Percentiles rank a stretch among this genome's conserved stretches.
Evolutionary conservation across 1,140 invertebrate species (phyloP).

Genomic region (Thalassaphorura encarpata): DNA sequence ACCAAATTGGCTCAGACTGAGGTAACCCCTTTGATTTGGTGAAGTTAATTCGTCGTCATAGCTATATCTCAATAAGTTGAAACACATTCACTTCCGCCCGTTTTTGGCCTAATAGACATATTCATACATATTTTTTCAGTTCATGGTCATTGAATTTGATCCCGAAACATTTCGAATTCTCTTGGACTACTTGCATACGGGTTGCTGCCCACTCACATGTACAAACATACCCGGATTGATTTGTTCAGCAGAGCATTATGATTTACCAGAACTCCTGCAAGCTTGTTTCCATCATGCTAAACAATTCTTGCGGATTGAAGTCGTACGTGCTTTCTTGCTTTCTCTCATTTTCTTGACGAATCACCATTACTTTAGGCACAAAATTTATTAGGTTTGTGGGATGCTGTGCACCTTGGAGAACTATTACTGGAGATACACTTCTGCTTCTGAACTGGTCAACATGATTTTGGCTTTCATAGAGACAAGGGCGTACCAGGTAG

Average conservation of each 20-base stretch:
- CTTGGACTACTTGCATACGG: constrained; percentile 83
- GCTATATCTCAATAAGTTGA: background rate
- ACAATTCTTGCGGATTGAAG: constrained; percentile 80
- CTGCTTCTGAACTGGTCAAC: constrained; percentile 82
- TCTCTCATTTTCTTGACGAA: background rate
- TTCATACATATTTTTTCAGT: constrained; percentile 47
- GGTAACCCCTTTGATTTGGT: constrained; percentile 41
- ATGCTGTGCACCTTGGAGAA: constrained; percentile 88
- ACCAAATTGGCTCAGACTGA: constrained; percentile 84
- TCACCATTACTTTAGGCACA: background rate
- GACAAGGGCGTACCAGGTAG: constrained; percentile 54
- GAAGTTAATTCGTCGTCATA: background rate
- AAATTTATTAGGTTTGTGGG: constrained; percentile 66
- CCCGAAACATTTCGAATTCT: constrained; percentile 82
- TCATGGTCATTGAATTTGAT: constrained; percentile 90
- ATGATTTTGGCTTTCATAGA: constrained; percentile 88
- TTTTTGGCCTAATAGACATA: constrained; percentile 2
- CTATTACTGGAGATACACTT: constrained; percentile 91
- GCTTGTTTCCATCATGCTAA: constrained; percentile 93
- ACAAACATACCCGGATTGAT: constrained; percentile 84
- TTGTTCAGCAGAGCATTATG: constrained; percentile 88
- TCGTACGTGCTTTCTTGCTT: constrained; percentile 45
- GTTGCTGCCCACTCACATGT: constrained; percentile 81
- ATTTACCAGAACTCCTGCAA: constrained; percentile 80
- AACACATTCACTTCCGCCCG: background rate